These are phyloP conservation scores for Sphenopsis melanotis DNA, from an alignment of 2,797 vertebrate species.

Conservation along the genomic window DNA sequence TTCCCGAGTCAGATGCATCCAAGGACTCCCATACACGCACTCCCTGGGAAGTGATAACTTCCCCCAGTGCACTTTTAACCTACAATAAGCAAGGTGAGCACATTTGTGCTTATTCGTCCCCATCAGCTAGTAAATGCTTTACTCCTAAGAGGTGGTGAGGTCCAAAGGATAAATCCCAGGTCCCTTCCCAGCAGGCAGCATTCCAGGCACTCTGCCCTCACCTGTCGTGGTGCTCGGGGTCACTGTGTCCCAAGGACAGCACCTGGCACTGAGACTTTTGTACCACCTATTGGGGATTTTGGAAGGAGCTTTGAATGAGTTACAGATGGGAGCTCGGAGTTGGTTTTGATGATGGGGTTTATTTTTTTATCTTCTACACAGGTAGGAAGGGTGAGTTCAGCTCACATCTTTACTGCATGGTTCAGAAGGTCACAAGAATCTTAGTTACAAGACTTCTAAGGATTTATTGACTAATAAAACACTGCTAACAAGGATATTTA, in stretches of 20 bases:
- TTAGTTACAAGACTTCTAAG: not conserved
- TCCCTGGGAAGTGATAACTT: not conserved
- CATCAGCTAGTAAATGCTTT: not conserved
- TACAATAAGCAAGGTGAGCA: not conserved
- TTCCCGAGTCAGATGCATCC: not conserved
- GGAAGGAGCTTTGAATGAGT: not conserved
- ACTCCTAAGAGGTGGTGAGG: not conserved
- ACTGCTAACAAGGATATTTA: not conserved
- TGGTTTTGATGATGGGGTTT: not conserved
- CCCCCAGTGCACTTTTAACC: not conserved
- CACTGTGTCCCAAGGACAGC: not conserved
- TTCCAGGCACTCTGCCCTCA: not conserved
- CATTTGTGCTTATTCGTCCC: not conserved
- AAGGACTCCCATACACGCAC: not conserved
- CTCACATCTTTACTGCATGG: not conserved
- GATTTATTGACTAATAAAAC: not conserved
- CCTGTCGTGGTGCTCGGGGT: rapidly evolving
- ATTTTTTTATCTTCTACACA: not conserved
- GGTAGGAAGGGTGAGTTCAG: not conserved
- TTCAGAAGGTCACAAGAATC: not conserved
- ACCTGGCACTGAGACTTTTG: not conserved
- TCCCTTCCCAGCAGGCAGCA: not conserved
- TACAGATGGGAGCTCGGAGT: not conserved
- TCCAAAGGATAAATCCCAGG: not conserved
- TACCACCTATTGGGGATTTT: rapidly evolving